Evolutionary conservation across 2,113 vertebrate species (phyloP).

Genomic region (Myxocyprinus asiaticus): DNA sequence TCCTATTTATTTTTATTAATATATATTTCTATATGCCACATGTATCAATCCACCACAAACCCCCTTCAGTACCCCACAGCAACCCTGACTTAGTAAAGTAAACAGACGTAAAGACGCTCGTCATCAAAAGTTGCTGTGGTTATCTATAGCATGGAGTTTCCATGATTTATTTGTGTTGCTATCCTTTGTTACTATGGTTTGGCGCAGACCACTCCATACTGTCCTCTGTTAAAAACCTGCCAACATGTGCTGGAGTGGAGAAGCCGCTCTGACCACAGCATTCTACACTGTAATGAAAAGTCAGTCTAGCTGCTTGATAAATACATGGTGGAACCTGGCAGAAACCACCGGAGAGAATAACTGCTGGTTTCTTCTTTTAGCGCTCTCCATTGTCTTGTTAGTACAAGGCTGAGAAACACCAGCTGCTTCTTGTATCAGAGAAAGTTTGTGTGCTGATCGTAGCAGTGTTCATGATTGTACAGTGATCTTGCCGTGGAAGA

Average conservation of each 20-base stretch:
- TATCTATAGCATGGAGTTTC: conserved; percentile 54
- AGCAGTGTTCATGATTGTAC: not conserved
- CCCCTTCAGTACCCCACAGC: not conserved
- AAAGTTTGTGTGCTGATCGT: not conserved
- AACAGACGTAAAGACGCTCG: not conserved
- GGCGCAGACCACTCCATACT: conserved; percentile 28
- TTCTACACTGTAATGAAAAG: conserved; percentile 67
- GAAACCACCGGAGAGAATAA: conserved; percentile 68
- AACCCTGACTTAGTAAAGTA: not conserved
- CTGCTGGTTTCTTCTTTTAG: conserved; percentile 76
- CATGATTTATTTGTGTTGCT: conserved; percentile 55
- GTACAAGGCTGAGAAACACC: conserved; percentile 55
- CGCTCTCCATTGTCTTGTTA: conserved; percentile 70
- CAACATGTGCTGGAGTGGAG: conserved; percentile 46
- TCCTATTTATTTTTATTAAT: too few species aligned
- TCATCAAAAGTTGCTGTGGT: conserved; percentile 14
- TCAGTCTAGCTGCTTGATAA: conserved; percentile 75
- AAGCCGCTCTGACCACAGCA: conserved; percentile 62
- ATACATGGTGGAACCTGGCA: conserved; percentile 56
- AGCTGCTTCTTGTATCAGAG: conserved; percentile 42
- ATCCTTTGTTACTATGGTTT: conserved; percentile 60
- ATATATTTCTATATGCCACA: too few species aligned
- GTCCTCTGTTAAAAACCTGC: conserved; percentile 33
- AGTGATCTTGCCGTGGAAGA: too few species aligned
- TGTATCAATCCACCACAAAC: too few species aligned